Conservation (phyloP, 2,888 invertebrate species). For the Microctonus hyperodae region DNA sequence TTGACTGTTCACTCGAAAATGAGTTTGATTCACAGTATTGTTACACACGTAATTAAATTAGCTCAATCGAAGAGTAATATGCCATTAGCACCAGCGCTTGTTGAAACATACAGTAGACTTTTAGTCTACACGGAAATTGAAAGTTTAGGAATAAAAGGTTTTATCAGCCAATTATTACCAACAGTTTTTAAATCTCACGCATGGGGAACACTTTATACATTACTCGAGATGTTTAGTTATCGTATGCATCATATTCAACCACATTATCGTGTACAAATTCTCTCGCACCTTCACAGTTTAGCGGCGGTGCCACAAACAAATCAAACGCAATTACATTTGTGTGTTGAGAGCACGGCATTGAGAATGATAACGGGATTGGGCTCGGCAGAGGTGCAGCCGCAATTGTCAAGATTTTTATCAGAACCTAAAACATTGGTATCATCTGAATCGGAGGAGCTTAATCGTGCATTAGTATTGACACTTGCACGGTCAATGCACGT, state of each 20-base stretch:
- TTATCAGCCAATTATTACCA: slow-evolving; percentile 91
- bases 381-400: slow-evolving; percentile 94
- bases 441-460: slow-evolving; percentile 93
- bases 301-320: slow-evolving; percentile 93
- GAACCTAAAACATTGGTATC: slow-evolving; percentile 93
- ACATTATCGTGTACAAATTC: slow-evolving; percentile 90
- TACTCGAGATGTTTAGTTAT: slow-evolving; percentile 96
- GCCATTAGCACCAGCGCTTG: slow-evolving; percentile 87
- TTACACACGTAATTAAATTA: slow-evolving; percentile 88
- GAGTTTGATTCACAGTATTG: slow-evolving; percentile 84
- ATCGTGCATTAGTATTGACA: slow-evolving; percentile 90
- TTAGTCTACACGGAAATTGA: slow-evolving; percentile 97
- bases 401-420: slow-evolving; percentile 87
- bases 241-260: slow-evolving; percentile 96
- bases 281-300: slow-evolving; percentile 90
- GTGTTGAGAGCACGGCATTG: slow-evolving; percentile 89
- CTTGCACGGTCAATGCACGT: slow-evolving; percentile 94
- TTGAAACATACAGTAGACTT: slow-evolving; percentile 93
- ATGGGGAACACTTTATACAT: slow-evolving; percentile 94
- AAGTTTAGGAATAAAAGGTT: slow-evolving; percentile 94
- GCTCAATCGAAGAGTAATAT: slow-evolving; percentile 86
- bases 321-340: slow-evolving; percentile 92
- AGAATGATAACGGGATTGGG: slow-evolving; percentile 88
- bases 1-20: slow-evolving; percentile 96
- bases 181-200: slow-evolving; percentile 91